Conservation (phyloP, 2,888 invertebrate genomes). For the Thalpophila matura region DNA sequence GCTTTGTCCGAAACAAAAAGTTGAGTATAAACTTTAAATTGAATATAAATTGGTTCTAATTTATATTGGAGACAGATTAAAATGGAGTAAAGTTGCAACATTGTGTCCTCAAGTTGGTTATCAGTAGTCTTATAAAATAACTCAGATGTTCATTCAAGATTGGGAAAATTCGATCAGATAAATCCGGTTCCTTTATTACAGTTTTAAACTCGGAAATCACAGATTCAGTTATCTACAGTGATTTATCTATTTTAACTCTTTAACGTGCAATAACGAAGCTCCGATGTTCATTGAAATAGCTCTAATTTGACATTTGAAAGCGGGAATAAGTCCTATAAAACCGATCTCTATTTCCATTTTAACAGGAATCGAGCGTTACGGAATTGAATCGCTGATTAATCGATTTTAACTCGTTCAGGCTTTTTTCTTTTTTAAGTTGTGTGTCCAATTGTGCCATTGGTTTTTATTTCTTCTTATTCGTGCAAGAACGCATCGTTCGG, state of each 20-base stretch:
- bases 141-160: constrained; percentile 25
- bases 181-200: constrained; percentile 26
- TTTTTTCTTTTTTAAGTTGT: constrained; percentile 34
- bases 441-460: constrained; percentile 4
- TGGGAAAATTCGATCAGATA: constrained; percentile 26
- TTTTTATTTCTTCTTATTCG: constrained; percentile 39
- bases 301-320: constrained; percentile 49
- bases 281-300: constrained; percentile 36
- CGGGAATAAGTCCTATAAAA: constrained; percentile 49
- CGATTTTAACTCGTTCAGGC: constrained; percentile 44
- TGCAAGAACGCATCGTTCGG: constrained; percentile 24
- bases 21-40: too few species aligned
- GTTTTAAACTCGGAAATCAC: constrained; percentile 33
- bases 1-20: constrained; percentile 35
- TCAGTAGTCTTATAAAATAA: constrained; percentile 29
- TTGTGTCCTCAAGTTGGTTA: constrained; percentile 16
- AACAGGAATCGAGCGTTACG: constrained; percentile 47
- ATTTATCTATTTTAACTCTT: constrained; percentile 27
- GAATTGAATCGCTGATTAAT: constrained; percentile 54
- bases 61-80: constrained; percentile 36
- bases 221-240: constrained; percentile 25
- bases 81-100: constrained; percentile 17
- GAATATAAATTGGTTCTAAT: constrained; percentile 33
- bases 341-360: constrained; percentile 49
- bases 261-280: constrained; percentile 27